Conservation (phyloP, 2,888 invertebrate species). For the Netelia fuscicornis region DNA sequence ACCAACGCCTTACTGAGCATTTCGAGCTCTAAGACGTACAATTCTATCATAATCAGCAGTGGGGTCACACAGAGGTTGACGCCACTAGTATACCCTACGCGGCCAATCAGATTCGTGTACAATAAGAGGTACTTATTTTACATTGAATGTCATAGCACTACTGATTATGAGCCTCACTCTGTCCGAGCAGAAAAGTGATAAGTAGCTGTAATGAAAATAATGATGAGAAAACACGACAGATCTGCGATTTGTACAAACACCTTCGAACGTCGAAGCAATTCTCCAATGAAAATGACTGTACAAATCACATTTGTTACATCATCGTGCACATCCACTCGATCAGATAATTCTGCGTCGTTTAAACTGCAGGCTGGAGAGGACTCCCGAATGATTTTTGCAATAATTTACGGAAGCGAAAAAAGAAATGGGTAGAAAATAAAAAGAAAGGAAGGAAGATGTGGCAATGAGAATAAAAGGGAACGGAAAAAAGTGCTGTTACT, state of each 20-base stretch:
- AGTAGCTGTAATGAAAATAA: too few relatives aligned
- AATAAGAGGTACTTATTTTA: too few relatives aligned
- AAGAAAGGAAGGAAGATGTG: neutral
- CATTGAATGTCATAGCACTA: too few relatives aligned
- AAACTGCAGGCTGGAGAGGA: neutral
- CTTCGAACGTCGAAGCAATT: neutral
- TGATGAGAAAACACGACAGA: too few relatives aligned
- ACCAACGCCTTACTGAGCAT: constrained; percentile 48
- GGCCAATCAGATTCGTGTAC: too few relatives aligned
- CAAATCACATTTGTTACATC: neutral
- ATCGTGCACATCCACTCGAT: neutral
- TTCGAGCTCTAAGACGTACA: neutral
- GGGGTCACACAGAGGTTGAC: too few relatives aligned
- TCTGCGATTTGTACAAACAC: too few relatives aligned
- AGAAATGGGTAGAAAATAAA: neutral
- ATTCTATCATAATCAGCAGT: neutral
- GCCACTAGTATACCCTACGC: too few relatives aligned
- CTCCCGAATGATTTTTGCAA: neutral
- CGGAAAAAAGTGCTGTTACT: constrained; percentile 34
- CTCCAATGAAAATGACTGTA: neutral
- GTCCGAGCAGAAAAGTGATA: too few relatives aligned
- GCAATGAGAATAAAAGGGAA: constrained; percentile 12
- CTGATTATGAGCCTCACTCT: too few relatives aligned
- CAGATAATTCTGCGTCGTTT: neutral
- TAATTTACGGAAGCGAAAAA: neutral